Evolutionary conservation across 2,797 vertebrate genomes (phyloP).

Genomic region (Champsocephalus esox): DNA sequence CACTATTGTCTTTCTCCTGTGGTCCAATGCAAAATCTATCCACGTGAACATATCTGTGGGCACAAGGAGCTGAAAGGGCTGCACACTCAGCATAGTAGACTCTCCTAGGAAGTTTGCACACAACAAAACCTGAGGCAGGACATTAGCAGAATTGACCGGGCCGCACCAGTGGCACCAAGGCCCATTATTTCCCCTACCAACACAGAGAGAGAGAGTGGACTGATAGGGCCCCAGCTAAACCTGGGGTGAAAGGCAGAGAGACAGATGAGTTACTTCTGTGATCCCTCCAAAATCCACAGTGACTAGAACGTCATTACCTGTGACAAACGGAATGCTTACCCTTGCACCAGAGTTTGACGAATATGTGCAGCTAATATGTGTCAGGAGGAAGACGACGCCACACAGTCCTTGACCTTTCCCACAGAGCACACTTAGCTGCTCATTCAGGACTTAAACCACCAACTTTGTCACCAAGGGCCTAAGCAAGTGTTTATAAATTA

Average conservation of each 20-base stretch:
- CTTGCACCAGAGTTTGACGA: neutral
- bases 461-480: fast-evolving
- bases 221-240: neutral
- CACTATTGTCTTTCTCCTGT: neutral
- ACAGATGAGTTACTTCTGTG: neutral
- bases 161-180: neutral
- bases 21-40: neutral
- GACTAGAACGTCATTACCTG: neutral
- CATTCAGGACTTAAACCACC: neutral
- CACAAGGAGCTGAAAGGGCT: neutral
- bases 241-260: neutral
- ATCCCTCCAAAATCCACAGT: neutral
- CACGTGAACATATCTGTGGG: neutral
- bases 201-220: neutral
- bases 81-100: too few relatives aligned
- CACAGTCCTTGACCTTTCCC: neutral
- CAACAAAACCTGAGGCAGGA: neutral
- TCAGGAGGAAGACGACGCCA: neutral
- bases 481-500: neutral
- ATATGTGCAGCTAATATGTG: neutral
- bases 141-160: neutral
- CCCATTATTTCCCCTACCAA: neutral
- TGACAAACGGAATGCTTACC: neutral
- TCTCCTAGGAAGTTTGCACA: too few relatives aligned
- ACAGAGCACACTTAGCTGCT: neutral